phyloP scores from a whole-genome alignment of 2,113 vertebrate genomes.

The Chroicocephalus ridibundus region DNA sequence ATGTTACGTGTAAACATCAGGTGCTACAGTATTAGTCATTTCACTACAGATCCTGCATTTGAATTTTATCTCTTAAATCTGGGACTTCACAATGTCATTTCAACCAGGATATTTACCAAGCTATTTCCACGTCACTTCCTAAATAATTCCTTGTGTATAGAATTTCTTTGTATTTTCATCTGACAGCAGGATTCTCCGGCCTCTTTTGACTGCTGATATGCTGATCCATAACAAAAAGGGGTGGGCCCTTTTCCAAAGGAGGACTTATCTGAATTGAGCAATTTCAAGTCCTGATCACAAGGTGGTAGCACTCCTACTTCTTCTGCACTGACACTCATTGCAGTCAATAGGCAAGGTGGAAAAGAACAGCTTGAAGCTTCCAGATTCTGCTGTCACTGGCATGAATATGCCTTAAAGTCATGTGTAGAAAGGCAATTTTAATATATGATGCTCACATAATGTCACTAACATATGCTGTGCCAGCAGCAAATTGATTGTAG shows the following conservation, averaged over 20 bases:
- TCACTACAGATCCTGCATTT: not conserved
- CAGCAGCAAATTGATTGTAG: not conserved
- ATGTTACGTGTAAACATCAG: not conserved
- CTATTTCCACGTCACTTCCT: not conserved
- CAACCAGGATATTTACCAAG: not conserved
- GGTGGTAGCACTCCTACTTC: not conserved
- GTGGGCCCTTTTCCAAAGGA: accelerated
- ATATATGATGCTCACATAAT: not conserved
- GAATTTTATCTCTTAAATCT: not conserved
- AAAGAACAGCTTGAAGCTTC: not conserved
- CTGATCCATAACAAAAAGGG: too few relatives aligned
- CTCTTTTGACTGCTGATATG: not conserved
- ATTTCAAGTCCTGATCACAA: not conserved
- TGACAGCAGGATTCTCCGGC: not conserved
- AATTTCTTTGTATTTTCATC: not conserved
- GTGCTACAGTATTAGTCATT: not conserved
- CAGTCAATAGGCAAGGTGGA: not conserved
- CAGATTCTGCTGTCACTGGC: not conserved
- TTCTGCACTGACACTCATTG: not conserved
- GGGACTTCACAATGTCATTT: not conserved
- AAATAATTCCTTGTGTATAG: not conserved
- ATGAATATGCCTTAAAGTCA: not conserved
- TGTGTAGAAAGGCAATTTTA: not conserved
- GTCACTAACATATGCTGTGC: not conserved
- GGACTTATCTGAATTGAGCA: not conserved